phyloP scores from a whole-genome alignment of 92 coral and sea anemone species.

The Heteractis magnifica region DNA sequence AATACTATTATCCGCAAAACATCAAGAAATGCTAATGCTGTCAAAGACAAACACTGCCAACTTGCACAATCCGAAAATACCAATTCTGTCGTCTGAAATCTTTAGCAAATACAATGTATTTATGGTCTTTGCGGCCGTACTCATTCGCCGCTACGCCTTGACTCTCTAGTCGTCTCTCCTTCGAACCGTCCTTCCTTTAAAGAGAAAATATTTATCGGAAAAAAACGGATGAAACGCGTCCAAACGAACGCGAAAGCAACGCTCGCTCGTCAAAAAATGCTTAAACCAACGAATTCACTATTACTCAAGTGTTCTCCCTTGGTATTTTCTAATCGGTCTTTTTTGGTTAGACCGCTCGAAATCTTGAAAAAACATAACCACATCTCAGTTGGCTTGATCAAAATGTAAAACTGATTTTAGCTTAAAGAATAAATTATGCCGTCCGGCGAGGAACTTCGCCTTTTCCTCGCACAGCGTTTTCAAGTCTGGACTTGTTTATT shows the following conservation, averaged over 20 bases:
- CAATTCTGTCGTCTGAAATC: no score
- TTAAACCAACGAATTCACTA: neutral
- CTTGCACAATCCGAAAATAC: neutral
- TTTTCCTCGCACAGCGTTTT: neutral
- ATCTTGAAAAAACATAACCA: neutral
- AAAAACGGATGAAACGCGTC: neutral
- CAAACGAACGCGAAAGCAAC: constrained; percentile 1
- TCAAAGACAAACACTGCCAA: neutral
- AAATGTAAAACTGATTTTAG: neutral
- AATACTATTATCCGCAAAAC: constrained; percentile 14
- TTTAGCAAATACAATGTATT: no score
- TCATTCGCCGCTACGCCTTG: no score
- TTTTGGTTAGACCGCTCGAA: neutral
- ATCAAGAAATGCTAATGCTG: constrained; percentile 8
- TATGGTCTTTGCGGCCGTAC: neutral
- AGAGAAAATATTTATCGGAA: neutral
- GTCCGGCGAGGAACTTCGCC: neutral
- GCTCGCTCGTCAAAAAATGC: neutral
- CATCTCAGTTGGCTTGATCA: neutral
- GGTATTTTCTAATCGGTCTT: neutral
- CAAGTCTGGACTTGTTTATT: neutral
- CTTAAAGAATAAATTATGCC: neutral
- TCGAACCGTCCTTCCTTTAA: neutral
- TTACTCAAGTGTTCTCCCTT: neutral
- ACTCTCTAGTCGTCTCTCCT: neutral